Evolutionary conservation across 2,888 invertebrate species (phyloP).

Genomic region (Agrochola lota): DNA sequence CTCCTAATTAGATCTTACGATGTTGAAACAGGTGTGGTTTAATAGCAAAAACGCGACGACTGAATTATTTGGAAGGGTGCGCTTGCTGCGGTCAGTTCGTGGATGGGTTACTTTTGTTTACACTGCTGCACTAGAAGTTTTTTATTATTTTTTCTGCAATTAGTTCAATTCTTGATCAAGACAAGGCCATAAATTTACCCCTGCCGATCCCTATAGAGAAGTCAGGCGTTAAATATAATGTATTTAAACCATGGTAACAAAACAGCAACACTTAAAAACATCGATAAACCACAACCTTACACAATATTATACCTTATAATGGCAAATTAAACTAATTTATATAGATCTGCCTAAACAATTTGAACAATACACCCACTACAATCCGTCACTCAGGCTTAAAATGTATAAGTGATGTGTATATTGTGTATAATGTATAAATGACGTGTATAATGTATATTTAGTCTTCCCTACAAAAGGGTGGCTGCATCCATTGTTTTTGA

Average conservation of each 20-base stretch:
- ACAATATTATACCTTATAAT: slow-evolving; percentile 20
- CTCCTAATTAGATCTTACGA: not conserved
- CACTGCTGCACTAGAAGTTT: no score
- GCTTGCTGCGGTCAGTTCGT: no score
- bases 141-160: no score
- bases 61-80: no score
- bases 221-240: not conserved
- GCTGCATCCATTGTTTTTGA: slow-evolving; percentile 68
- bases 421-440: slow-evolving; percentile 44
- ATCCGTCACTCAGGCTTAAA: slow-evolving; percentile 71
- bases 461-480: slow-evolving; percentile 68
- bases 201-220: not conserved
- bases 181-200: no score
- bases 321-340: slow-evolving; percentile 39
- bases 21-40: no score
- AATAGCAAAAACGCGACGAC: no score
- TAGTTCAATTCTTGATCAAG: no score
- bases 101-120: no score
- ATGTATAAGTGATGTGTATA: slow-evolving; percentile 72
- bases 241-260: not conserved
- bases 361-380: slow-evolving; percentile 59
- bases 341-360: slow-evolving; percentile 41
- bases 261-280: not conserved
- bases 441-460: slow-evolving; percentile 49
- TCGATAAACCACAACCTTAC: not conserved